These are phyloP conservation scores for Crenichthys baileyi DNA, from an alignment of 2,797 vertebrate species.

Conservation along the genomic window DNA sequence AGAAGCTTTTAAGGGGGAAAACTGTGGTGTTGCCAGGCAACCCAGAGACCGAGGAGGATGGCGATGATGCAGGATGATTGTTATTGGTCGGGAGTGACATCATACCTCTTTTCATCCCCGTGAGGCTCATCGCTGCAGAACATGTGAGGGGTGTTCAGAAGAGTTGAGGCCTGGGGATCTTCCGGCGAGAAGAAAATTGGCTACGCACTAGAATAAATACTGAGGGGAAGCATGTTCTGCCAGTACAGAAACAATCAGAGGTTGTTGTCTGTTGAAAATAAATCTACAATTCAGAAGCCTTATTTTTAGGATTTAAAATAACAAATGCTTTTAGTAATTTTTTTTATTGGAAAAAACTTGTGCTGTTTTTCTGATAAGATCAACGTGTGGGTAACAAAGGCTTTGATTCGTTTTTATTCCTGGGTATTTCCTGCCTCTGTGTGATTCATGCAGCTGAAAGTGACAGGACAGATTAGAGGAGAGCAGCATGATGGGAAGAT, in stretches of 20 bases:
- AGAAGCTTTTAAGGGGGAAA: conserved; percentile 64
- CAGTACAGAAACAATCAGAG: conserved; percentile 53
- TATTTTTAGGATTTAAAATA: conserved; percentile 16
- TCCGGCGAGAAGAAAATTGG: conserved; percentile 56
- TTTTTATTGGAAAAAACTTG: neutral
- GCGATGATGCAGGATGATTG: conserved; percentile 79
- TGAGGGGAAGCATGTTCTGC: conserved; percentile 46
- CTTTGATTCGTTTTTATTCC: conserved; percentile 13
- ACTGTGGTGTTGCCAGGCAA: conserved; percentile 82
- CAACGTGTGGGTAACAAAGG: conserved; percentile 30
- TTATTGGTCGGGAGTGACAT: conserved; percentile 86
- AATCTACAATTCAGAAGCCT: conserved; percentile 25
- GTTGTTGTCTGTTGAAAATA: conserved; percentile 56
- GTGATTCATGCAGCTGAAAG: conserved; percentile 23
- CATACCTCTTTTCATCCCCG: conserved; percentile 65
- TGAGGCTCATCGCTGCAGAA: conserved; percentile 77
- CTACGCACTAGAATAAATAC: conserved; percentile 12
- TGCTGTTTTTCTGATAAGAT: conserved; percentile 31
- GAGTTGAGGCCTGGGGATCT: conserved; percentile 65
- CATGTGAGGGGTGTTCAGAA: conserved; percentile 74
- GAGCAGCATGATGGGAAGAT: conserved; percentile 6
- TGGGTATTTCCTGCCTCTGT: conserved; percentile 10
- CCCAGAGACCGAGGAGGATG: conserved; percentile 71
- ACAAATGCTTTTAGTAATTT: neutral
- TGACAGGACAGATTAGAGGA: conserved; percentile 14